A percentile compares a stretch with the other conserved stretches of the same genome.
These are phyloP conservation scores for Mus caroli DNA, from an alignment of 2,797 vertebrate species.

Conservation along the genomic window DNA sequence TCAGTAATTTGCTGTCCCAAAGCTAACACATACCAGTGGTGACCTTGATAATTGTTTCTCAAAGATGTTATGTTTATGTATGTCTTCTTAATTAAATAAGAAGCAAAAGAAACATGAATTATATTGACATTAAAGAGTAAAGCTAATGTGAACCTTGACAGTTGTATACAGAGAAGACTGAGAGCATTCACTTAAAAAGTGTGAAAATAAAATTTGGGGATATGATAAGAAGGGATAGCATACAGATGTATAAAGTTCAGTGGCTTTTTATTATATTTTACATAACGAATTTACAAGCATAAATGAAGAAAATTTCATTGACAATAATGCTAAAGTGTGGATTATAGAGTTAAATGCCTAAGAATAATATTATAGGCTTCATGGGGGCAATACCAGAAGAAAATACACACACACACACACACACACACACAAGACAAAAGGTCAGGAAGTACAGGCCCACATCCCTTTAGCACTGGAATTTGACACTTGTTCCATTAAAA, in stretches of 20 bases:
- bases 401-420: no score
- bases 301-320: no score
- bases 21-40: not conserved
- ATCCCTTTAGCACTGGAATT: not conserved
- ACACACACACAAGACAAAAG: not conserved
- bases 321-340: no score
- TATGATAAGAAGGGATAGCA: not conserved
- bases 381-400: no score
- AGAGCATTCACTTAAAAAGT: not conserved
- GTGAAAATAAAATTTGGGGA: not conserved
- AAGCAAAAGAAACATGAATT: constrained; percentile 8
- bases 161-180: not conserved
- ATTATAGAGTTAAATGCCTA: no score
- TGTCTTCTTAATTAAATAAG: not conserved
- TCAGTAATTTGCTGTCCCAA: not conserved
- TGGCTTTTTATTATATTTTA: no score
- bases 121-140: not conserved
- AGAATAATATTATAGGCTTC: no score
- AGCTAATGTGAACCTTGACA: not conserved
- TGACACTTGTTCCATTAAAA: constrained; percentile 8
- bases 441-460: not conserved
- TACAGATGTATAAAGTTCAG: not conserved
- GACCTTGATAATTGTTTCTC: constrained; percentile 5
- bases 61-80: not conserved
- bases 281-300: no score